Evolutionary conservation across 2,888 invertebrate species (phyloP).

Genomic region (Cerceris ruficornis): DNA sequence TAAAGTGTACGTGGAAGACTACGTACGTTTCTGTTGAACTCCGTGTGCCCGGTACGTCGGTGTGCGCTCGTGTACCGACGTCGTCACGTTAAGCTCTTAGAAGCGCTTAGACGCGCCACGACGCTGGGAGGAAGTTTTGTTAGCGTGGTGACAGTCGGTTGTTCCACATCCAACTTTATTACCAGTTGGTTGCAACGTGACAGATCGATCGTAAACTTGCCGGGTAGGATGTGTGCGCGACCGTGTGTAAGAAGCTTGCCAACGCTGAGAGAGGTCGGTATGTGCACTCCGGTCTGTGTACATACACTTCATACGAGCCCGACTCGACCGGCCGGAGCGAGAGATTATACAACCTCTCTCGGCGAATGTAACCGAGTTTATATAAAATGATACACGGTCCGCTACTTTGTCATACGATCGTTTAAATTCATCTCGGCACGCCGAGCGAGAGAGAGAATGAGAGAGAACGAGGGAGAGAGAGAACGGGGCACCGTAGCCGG

Average conservation of each 20-base stretch:
- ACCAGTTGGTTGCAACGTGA: slow-evolving; percentile 65
- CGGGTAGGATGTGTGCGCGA: slow-evolving; percentile 20
- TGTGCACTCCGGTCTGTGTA: background rate
- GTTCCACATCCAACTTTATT: slow-evolving; percentile 69
- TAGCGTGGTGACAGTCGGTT: slow-evolving; percentile 63
- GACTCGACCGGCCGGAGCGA: slow-evolving; percentile 18
- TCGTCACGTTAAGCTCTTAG: slow-evolving; percentile 58
- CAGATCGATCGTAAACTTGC: slow-evolving; percentile 68
- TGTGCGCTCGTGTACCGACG: slow-evolving; percentile 39
- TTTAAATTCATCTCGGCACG: slow-evolving; percentile 61
- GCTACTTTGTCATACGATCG: slow-evolving; percentile 68
- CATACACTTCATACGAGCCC: slow-evolving; percentile 5
- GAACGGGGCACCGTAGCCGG: no score
- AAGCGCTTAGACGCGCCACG: slow-evolving; percentile 42
- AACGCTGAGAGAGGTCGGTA: background rate
- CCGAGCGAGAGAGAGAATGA: background rate
- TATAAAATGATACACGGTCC: slow-evolving; percentile 66
- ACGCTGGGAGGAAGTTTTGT: slow-evolving; percentile 57
- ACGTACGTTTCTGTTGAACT: no score
- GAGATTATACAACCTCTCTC: slow-evolving; percentile 56
- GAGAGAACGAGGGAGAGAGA: no score
- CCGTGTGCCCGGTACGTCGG: no score
- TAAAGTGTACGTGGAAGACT: no score
- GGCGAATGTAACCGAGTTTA: slow-evolving; percentile 59
- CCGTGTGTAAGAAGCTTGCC: slow-evolving; percentile 15